Base-by-base conservation (phyloP, 1,140 invertebrate genomes). In the Zaprionus ghesquierei region DNA sequence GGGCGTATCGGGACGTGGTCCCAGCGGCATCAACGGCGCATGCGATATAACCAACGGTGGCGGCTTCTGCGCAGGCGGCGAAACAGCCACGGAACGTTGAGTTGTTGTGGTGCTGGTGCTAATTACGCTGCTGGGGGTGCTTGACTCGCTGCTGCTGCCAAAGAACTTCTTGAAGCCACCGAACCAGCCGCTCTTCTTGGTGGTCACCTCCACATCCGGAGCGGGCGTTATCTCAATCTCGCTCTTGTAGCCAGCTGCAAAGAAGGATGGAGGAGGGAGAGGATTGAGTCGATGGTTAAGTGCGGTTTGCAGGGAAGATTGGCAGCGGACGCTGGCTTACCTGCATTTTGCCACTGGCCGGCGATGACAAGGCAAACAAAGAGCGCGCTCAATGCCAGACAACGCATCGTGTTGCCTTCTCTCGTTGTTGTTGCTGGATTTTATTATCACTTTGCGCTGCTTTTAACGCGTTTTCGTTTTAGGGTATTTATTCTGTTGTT, bases 121-220 rank as follows among this genome's bases (percentile, higher is more conserved):
- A 0, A 65, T 27, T 3, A 64, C 75, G 2, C 63, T 71, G 4
- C 70, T 75, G 0, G 90, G 68, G 0, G 73, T 60, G 4, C 53
- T 75, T 5, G 74, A 68, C 13, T 75, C 69, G 15, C 61, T 68
- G 50, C 77, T 59, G 50, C 80, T 63, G 55, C 77, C 71, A 25
- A 76, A 79, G 53, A 90, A 66, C 62, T 79, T 77, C 46, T 81
- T 76, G 38, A 87, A 79, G 31, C 90, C 86, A 29, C 90, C 81
- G 22, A 92, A 92, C 77, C 86, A 92, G 41, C 90, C 81, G 3
- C 85, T 81, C 41, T 90, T 91, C 33, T 92, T 90, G 49, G 90
- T 92, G 0, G 90, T 91, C 0, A 56, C 38, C 58, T 92, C 90
- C 9, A 86, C 46, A 2, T 59, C 58, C 22, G 87, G 90, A 9